Evolutionary conservation across 2,888 invertebrate species (phyloP), one percentile per base, ranked within the genome.

Genomic region (Piscicola geometra): DNA sequence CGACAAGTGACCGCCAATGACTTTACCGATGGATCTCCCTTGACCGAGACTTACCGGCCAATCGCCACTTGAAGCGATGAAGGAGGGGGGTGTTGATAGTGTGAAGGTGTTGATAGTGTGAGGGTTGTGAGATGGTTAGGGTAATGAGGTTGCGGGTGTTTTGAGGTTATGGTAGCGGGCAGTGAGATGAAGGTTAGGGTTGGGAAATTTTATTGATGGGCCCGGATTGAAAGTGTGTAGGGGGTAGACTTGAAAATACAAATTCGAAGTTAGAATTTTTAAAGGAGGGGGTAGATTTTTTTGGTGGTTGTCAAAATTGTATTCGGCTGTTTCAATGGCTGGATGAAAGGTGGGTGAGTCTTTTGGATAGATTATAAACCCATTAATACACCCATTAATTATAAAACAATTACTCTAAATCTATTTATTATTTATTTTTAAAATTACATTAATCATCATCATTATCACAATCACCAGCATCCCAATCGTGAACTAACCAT

Each of bases 1-100:
- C 47, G 72, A 41, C 76, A 76, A 67, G 76, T 64, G 21, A 73
- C 73, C 0, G 21, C 60, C 1, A 35, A 35, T 21, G 73, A 73
- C 36, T 52, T 73, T 64, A 56, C 33, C 30, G 73, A 73, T 41
- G 35, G 25, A 3, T 71, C 71, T 18, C 71, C 52, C 25, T 21
- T 41, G 1, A 33, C 68, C 36, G 36, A 56, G 15, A 18, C 9
- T n/a, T 25, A 9, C 5, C 3, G n/a, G n/a, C 21, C 21, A 5
- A 25, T 56, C n/a, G 60, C 60, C n/a, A 15, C 41, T 56, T 25
- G 60, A 5, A 18, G 21, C n/a, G 5, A 21, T 5, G 60, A 18
- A 15, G 60, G 5, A 18, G 21, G 5, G n/a, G 25, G 21, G 60
- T 18, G 9, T 56, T 5, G 60, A 25, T 47, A 25, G 25, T 56